Base-by-base conservation (phyloP, 1,140 invertebrate genomes). In the Drosophila mojavensis region DNA sequence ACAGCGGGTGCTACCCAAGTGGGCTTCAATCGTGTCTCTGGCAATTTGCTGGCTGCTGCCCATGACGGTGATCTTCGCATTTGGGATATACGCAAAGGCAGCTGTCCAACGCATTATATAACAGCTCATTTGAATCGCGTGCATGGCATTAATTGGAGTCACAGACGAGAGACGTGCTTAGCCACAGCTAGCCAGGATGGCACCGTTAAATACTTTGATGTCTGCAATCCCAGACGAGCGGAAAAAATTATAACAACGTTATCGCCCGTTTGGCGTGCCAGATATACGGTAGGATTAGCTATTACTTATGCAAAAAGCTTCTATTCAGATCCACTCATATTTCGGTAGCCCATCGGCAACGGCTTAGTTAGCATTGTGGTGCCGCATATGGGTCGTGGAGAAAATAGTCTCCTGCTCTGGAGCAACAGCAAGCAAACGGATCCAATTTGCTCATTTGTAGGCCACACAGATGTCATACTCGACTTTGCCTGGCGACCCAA, bases 31-130 rank as follows among this genome's bases (percentile, higher is more conserved):
- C 95, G 96, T 84, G 94, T 98, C 33, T 96, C 96, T 7, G 94
- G 95, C 11, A 94, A 98, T 92, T 94, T 97, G 54, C 93, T 99
- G 74, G 98, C 98, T 1, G 98, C 98, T 48, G 97, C 98, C 54
- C 98, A 99, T 93, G 98, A 98, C 92, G 98, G 97, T 13, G 98
- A 99, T 93, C 95, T 99, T 7, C 96, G 98, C 92, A 95, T 99
- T 73, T 99, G 98, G 98, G 98, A 99, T 92, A 96, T 97, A 79
- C 94, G 98, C 75, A 98, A 98, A 94, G 95, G 95, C 54, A 96
- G 95, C 51, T 94, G 95, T 64, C 98, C 98, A 3, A 94, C 98
- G 1, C 97, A 98, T 84, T 99, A 99, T 80, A 97, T 99, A 78
- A 96, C 98, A 28, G 98, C 98, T 7, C 98, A 99, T 94, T 93